Conservation (phyloP, 2,888 invertebrate genomes). For the Hirtodrosophila cameraria region DNA sequence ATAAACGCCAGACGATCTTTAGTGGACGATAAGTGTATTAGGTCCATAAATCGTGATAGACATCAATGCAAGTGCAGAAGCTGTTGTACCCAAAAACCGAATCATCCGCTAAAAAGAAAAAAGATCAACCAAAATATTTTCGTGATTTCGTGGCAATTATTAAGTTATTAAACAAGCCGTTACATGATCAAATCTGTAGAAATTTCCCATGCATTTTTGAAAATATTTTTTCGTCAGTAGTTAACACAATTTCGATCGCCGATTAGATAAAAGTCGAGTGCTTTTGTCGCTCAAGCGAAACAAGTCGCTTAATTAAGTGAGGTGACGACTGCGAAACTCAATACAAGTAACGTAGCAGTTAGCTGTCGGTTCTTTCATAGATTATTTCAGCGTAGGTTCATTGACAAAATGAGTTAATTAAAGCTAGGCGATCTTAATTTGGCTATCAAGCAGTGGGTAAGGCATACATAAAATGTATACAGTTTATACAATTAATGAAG, state of each 20-base stretch:
- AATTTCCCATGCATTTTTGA: conserved; percentile 8
- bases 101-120: conserved; percentile 16
- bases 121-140: conserved; percentile 38
- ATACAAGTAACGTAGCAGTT: conserved; percentile 4
- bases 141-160: conserved; percentile 72
- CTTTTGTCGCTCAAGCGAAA: conserved; percentile 50
- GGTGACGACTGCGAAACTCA: conserved; percentile 20
- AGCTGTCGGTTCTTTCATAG: conserved; percentile 13
- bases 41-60: conserved; percentile 76
- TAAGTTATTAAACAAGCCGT: conserved; percentile 76
- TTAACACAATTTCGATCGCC: conserved; percentile 72
- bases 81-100: conserved; percentile 30
- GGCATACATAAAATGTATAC: no score
- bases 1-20: conserved; percentile 42
- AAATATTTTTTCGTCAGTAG: conserved; percentile 28
- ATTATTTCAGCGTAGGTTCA: conserved; percentile 7
- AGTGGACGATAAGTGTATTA: conserved; percentile 61
- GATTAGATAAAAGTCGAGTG: conserved; percentile 67
- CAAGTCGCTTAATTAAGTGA: conserved; percentile 67
- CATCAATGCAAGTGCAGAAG: conserved; percentile 57
- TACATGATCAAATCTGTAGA: conserved; percentile 42
- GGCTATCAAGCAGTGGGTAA: neutral
- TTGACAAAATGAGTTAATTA: conserved; percentile 31
- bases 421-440: neutral
- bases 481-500: no score